phyloP scores from a whole-genome alignment of 2,797 vertebrate genomes.

The Hafferia zeledoni region DNA sequence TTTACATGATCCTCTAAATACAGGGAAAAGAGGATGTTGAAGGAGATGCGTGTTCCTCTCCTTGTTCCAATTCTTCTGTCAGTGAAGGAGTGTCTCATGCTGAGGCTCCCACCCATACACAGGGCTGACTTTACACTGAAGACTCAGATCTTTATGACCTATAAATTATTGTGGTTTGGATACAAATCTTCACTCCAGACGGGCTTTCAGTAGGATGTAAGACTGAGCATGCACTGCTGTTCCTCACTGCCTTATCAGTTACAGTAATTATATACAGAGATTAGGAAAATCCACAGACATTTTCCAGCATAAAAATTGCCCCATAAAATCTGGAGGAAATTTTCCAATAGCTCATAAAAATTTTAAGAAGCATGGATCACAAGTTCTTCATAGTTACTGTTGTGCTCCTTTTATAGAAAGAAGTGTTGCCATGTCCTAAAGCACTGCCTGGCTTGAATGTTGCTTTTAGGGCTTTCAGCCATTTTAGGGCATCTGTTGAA shows the following conservation, averaged over 20 bases:
- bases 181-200: neutral
- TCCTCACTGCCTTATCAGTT: neutral
- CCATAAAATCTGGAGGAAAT: neutral
- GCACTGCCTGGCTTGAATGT: neutral
- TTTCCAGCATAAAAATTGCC: neutral
- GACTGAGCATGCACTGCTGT: neutral
- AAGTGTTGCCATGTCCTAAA: neutral
- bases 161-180: slow-evolving; percentile 10
- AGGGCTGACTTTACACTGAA: neutral
- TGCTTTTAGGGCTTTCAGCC: neutral
- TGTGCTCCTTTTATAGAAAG: neutral
- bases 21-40: neutral
- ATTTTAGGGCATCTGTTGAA: neutral
- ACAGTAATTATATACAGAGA: neutral
- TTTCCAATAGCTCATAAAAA: slow-evolving; percentile 6
- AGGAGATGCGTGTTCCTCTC: neutral
- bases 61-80: neutral
- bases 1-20: neutral
- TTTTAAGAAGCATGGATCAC: neutral
- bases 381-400: neutral
- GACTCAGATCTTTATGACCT: neutral
- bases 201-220: neutral
- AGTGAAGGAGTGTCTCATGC: neutral
- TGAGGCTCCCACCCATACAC: neutral
- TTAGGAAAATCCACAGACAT: neutral